Evolutionary conservation across 2,113 vertebrate species (phyloP).

Genomic region (Rhabdornis inornatus): DNA sequence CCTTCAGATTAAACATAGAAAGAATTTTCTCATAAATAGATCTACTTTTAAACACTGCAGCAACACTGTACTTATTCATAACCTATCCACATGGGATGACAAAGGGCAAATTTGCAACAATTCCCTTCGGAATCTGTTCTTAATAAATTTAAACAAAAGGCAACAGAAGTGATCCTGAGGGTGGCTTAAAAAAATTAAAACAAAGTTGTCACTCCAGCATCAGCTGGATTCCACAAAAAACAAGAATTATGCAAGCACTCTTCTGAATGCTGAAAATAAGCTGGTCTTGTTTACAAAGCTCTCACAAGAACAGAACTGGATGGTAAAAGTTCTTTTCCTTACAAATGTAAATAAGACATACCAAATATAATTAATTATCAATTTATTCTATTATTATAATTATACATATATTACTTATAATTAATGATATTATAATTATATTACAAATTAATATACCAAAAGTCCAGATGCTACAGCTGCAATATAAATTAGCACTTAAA

Average conservation of each 20-base stretch:
- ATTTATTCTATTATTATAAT: too few relatives aligned
- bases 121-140: background rate
- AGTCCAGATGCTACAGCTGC: background rate
- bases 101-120: background rate
- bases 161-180: background rate
- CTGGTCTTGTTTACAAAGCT: background rate
- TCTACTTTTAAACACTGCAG: background rate
- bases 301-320: fast-evolving
- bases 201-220: background rate
- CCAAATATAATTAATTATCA: too few relatives aligned
- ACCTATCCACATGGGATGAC: background rate
- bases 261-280: background rate
- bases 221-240: background rate
- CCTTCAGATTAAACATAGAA: background rate
- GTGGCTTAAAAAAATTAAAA: background rate
- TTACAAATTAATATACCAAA: background rate
- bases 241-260: background rate
- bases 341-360: background rate
- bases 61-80: background rate
- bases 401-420: too few relatives aligned
- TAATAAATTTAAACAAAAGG: background rate
- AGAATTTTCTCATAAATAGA: background rate
- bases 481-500: background rate
- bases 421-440: too few relatives aligned
- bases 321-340: background rate